These are phyloP conservation scores for Melanargia galathea DNA, from an alignment of 2,888 invertebrate species.

Conservation along the genomic window DNA sequence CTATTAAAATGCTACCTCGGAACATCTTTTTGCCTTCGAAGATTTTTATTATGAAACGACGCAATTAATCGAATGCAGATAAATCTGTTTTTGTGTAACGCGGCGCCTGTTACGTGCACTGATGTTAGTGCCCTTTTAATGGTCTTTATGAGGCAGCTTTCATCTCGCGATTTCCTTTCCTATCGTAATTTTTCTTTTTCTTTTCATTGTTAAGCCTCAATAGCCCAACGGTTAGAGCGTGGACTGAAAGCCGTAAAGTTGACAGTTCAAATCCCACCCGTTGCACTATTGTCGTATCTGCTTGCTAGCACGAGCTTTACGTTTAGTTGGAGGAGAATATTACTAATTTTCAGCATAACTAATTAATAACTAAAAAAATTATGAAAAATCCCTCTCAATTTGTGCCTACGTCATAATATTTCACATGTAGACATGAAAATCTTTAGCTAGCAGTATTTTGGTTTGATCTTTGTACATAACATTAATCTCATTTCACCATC, in stretches of 20 bases:
- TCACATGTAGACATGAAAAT: background rate
- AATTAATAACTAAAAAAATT: no score
- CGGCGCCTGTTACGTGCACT: constrained; percentile 6
- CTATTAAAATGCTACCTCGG: constrained; percentile 7
- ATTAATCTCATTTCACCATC: no score
- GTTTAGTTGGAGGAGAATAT: no score
- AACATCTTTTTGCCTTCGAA: constrained; percentile 2
- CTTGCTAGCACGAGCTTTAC: no score
- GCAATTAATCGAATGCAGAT: constrained; percentile 16
- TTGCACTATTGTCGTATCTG: no score
- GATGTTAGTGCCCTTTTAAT: constrained; percentile 11
- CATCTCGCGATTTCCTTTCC: background rate
- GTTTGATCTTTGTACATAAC: background rate
- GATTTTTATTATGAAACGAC: constrained; percentile 8
- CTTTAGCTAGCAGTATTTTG: background rate
- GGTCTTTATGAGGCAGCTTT: background rate
- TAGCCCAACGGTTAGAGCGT: no score
- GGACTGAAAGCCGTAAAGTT: no score
- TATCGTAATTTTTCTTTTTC: background rate
- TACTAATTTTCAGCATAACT: no score
- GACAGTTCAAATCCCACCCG: no score
- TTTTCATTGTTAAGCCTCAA: no score
- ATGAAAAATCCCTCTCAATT: background rate
- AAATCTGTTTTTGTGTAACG: constrained; percentile 12
- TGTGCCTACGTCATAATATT: background rate